Evolutionary conservation across 2,113 vertebrate genomes (phyloP).

Genomic region (Oreocharis arfaki): DNA sequence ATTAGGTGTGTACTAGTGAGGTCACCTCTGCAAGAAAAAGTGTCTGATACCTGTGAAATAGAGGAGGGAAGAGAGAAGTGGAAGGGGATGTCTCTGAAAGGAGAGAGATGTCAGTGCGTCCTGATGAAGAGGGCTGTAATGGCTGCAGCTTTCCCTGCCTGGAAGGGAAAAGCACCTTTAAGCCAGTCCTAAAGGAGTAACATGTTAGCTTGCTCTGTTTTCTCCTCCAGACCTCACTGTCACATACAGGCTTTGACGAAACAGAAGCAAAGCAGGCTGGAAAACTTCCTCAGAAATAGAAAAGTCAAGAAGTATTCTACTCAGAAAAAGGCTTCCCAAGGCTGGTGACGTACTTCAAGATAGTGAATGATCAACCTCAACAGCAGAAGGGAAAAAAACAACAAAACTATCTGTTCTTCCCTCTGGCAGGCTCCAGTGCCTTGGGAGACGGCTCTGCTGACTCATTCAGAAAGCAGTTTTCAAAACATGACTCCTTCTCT

Average conservation of each 20-base stretch:
- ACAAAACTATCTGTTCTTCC: slow-evolving; percentile 8
- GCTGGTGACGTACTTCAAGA: slow-evolving; percentile 32
- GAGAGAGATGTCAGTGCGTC: neutral
- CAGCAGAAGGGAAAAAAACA: neutral
- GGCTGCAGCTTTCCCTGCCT: neutral
- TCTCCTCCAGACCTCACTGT: neutral
- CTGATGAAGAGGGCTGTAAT: neutral
- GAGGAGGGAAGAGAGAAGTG: neutral
- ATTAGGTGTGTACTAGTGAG: neutral
- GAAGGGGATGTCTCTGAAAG: neutral
- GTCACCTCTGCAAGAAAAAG: neutral
- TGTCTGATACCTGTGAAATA: neutral
- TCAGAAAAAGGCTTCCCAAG: slow-evolving; percentile 16
- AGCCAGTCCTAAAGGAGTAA: neutral
- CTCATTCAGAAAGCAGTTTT: slow-evolving; percentile 33
- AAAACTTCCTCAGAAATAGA: slow-evolving; percentile 30
- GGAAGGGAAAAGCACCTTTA: neutral
- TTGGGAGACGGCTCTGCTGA: slow-evolving; percentile 22
- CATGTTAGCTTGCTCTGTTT: neutral
- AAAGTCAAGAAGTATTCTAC: slow-evolving; percentile 17
- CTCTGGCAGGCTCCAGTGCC: neutral
- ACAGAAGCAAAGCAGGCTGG: neutral
- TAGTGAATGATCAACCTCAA: slow-evolving; percentile 32
- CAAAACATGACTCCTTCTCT: neutral
- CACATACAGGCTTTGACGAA: neutral